These are phyloP conservation scores for Notospermus geniculatus DNA, from an alignment of 1,140 invertebrate species.

Conservation along the genomic window DNA sequence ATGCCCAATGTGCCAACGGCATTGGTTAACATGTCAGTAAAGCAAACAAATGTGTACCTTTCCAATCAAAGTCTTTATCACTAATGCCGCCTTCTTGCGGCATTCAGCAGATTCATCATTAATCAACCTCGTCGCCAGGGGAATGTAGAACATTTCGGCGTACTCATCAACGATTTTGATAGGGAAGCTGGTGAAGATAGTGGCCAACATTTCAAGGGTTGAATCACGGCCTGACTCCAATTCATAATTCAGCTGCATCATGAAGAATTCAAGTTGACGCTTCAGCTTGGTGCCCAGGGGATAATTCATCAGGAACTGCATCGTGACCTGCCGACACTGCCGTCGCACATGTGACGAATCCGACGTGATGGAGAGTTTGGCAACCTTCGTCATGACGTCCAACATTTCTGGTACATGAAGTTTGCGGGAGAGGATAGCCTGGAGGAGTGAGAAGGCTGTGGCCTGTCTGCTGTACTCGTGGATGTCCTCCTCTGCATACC, in stretches of 20 bases:
- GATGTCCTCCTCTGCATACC: conserved; percentile 87
- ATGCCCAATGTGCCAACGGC: too few relatives aligned
- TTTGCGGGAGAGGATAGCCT: conserved; percentile 78
- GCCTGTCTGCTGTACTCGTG: conserved; percentile 79
- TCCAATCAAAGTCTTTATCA: conserved; percentile 52
- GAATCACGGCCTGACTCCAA: conserved; percentile 77
- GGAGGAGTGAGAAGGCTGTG: conserved; percentile 82
- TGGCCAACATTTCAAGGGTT: conserved; percentile 78
- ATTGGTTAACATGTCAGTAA: too few relatives aligned
- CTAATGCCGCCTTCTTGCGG: conserved; percentile 46
- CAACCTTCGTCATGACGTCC: conserved; percentile 77
- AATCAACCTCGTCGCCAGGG: conserved; percentile 63
- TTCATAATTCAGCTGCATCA: conserved; percentile 77
- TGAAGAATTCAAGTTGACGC: conserved; percentile 75
- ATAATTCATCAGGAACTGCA: conserved; percentile 81
- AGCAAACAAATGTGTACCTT: conserved; percentile 35
- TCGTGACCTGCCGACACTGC: conserved; percentile 66
- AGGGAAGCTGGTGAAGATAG: conserved; percentile 74
- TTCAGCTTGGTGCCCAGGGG: conserved; percentile 65
- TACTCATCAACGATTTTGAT: conserved; percentile 62
- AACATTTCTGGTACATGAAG: conserved; percentile 73
- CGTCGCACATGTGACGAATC: conserved; percentile 72
- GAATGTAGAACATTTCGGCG: conserved; percentile 70
- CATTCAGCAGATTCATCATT: conserved; percentile 57
- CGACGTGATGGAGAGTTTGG: conserved; percentile 76